These are phyloP conservation scores for Drosophila sordidapex DNA, from an alignment of 2,888 invertebrate genomes.

Conservation along the genomic window DNA sequence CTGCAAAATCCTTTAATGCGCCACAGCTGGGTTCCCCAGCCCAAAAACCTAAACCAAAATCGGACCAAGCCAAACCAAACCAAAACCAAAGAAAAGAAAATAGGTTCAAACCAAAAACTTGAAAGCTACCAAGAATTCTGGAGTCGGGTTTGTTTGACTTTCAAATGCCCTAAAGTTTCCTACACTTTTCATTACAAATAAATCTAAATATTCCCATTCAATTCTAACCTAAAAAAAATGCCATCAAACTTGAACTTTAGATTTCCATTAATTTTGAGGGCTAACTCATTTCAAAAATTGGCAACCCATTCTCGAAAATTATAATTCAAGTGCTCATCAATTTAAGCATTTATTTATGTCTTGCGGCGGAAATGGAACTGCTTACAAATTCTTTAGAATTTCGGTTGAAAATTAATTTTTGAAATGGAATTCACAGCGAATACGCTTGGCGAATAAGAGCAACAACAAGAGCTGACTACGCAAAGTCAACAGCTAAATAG, in stretches of 20 bases:
- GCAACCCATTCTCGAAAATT: not conserved
- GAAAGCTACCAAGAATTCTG: conserved; percentile 4
- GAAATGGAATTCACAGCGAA: not conserved
- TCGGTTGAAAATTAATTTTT: not conserved
- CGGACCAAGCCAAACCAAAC: conserved; percentile 32
- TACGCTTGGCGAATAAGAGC: not conserved
- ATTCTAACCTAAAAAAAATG: not conserved
- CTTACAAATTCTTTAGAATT: not conserved
- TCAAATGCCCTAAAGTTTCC: conserved; percentile 10
- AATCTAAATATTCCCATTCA: not conserved
- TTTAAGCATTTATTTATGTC: not conserved
- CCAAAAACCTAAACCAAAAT: conserved; percentile 44
- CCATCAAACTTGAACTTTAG: not conserved
- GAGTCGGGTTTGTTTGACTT: not conserved
- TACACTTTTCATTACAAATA: not conserved
- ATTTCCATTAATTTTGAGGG: not conserved
- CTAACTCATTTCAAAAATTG: not conserved
- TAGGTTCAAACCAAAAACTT: conserved; percentile 20
- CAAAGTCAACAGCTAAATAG: not conserved
- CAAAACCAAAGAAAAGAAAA: conserved; percentile 31
- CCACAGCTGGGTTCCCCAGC: conserved; percentile 54
- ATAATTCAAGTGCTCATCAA: not conserved
- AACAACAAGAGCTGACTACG: not conserved
- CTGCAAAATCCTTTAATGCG: conserved; percentile 77
- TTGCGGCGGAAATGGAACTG: not conserved